phyloP scores from a whole-genome alignment of 2,797 vertebrate genomes.

The Megaceryle alcyon region DNA sequence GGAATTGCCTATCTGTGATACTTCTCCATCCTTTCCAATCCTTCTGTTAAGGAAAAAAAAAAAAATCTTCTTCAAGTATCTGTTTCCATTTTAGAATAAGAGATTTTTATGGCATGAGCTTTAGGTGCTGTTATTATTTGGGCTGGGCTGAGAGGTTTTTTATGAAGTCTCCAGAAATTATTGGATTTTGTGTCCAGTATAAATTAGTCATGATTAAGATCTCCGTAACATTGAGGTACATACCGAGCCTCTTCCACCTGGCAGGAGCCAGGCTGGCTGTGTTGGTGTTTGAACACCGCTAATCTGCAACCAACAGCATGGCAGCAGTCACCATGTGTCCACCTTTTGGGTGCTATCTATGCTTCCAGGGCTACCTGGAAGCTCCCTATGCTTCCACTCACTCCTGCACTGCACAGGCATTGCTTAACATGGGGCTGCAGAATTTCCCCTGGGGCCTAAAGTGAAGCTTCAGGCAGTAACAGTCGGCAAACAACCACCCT shows the following conservation, averaged over 20 bases:
- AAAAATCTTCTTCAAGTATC: neutral
- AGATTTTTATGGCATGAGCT: neutral
- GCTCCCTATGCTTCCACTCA: neutral
- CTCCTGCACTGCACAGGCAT: rapidly evolving
- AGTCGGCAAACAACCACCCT: neutral
- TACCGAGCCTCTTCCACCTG: neutral
- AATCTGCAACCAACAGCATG: neutral
- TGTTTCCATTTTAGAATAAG: neutral
- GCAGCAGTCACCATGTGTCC: rapidly evolving
- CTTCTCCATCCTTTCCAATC: neutral
- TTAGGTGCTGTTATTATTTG: neutral
- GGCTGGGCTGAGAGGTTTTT: neutral
- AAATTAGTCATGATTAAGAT: neutral
- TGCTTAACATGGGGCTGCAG: rapidly evolving
- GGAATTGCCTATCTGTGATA: neutral
- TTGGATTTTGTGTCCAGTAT: neutral
- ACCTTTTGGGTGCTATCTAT: neutral
- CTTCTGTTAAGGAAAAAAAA: neutral
- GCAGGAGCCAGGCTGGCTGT: neutral
- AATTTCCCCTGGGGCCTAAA: neutral
- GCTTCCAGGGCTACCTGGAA: neutral
- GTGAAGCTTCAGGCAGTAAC: neutral
- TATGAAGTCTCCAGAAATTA: neutral
- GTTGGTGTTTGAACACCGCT: rapidly evolving
- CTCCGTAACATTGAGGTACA: neutral